Evolutionary conservation across 2,113 vertebrate species (phyloP), one percentile per base, ranked within the genome.

Genomic region (Bos indicus): DNA sequence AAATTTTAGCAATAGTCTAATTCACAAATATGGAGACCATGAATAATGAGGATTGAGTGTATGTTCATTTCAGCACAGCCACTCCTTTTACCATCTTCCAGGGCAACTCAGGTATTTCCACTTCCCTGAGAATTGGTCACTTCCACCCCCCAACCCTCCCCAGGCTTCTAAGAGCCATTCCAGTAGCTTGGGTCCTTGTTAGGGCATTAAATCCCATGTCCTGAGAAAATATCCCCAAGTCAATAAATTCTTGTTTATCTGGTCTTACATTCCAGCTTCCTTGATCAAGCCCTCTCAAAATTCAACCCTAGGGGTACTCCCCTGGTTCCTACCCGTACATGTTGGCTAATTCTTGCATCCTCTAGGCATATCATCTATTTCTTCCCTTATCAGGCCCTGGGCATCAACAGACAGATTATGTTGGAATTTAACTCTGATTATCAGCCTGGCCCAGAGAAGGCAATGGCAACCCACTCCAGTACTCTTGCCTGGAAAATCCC

Each of bases 301-400:
- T 81, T 81, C 78, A 81, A 33, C 78, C 46, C 16, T 48, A 30
- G 46, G 28, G 46, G 78, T 81, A 51, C 16, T 81, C 46, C 30
- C 5, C 78, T 51, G 46, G 77, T 16, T 80, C 46, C 77, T 81
- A 17, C 16, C 78, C 1, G 19, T 30, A 60, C 19, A 28, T 28
- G 51, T 43, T 28, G 51, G 71, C 30, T 95, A 84, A 88, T 93
- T 87, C 87, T 86, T 67, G 25, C 33, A 25, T 88, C n/a, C 16
- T 67, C 57, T 36, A 82, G 54, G 36, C 10, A 33, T 33, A 57
- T 48, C 14, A n/a, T 54, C 83, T 92, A 15, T 51, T 64, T 54
- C 26, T 6, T 28, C 40, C 62, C 71, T 90, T 92, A 59, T 81
- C 19, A 64, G 82, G 43, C 21, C 30, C 59, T 54, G 48, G 46